Evolutionary conservation across 2,888 invertebrate genomes (phyloP).

Genomic region (Enoplolaimus lenunculus): DNA sequence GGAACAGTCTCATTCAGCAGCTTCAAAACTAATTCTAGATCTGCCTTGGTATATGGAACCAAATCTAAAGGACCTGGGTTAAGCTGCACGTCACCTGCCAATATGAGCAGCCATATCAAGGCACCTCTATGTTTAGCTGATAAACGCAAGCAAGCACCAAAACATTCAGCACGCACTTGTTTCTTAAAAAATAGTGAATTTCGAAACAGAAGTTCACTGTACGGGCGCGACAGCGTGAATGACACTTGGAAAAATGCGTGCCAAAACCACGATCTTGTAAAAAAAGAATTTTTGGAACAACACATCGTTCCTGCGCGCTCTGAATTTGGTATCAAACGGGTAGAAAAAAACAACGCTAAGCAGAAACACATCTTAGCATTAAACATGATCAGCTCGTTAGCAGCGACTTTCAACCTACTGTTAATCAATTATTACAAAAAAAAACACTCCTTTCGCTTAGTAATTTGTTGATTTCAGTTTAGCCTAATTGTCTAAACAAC

Average conservation of each 20-base stretch:
- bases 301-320: too few relatives aligned
- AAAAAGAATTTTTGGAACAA: too few relatives aligned
- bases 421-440: too few relatives aligned
- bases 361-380: background rate
- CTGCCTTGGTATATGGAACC: background rate
- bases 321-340: background rate
- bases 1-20: background rate
- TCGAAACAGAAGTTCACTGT: background rate
- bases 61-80: background rate
- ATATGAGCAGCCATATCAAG: background rate
- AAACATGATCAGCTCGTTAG: background rate
- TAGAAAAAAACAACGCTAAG: background rate
- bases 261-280: background rate
- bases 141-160: background rate
- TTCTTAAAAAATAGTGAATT: background rate
- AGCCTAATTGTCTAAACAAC: too few relatives aligned
- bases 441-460: too few relatives aligned
- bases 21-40: background rate
- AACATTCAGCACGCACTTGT: background rate
- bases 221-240: background rate
- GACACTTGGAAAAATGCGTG: background rate
- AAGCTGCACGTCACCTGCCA: background rate
- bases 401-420: too few relatives aligned
- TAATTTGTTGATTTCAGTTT: too few relatives aligned
- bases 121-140: background rate